Percentiles rank a stretch among this genome's conserved stretches.
Conservation (phyloP, 2,888 invertebrate species). For the Napeogenes sylphis region DNA sequence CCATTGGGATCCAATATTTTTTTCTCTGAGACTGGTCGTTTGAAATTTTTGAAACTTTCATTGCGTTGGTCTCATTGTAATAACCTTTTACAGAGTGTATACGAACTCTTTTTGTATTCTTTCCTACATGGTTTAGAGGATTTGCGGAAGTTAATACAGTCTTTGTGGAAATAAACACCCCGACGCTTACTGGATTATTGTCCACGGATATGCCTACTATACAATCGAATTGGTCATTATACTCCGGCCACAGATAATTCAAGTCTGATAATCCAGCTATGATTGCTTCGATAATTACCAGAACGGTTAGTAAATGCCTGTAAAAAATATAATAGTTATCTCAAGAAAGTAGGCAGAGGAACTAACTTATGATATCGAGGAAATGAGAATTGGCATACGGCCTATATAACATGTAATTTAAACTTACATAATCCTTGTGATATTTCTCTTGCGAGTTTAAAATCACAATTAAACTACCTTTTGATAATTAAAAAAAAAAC, state of each 20-base stretch:
- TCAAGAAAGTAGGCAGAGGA: too few species aligned
- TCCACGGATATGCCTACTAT: slow-evolving; percentile 22
- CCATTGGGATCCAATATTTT: slow-evolving; percentile 22
- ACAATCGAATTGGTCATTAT: slow-evolving; percentile 19
- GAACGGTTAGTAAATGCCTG: too few species aligned
- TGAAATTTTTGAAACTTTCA: slow-evolving; percentile 8
- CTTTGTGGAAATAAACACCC: slow-evolving; percentile 13
- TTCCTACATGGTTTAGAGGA: slow-evolving; percentile 16
- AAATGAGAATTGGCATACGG: too few species aligned
- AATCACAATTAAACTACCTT: too few species aligned
- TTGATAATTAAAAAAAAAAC: too few species aligned
- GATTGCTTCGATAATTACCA: background rate
- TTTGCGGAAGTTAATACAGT: slow-evolving; percentile 27
- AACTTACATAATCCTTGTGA: too few species aligned
- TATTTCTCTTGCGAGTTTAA: too few species aligned
- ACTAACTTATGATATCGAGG: too few species aligned
- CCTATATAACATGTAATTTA: too few species aligned
- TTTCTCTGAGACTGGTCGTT: slow-evolving; percentile 19
- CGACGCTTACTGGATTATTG: slow-evolving; percentile 14
- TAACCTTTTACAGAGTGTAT: slow-evolving; percentile 13
- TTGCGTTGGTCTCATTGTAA: slow-evolving; percentile 5
- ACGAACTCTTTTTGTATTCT: slow-evolving; percentile 10
- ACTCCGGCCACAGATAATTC: slow-evolving; percentile 16
- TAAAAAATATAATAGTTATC: too few species aligned
- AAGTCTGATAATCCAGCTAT: background rate